Evolutionary conservation across 2,888 invertebrate species (phyloP).

Genomic region (Drosophila nigricruria): DNA sequence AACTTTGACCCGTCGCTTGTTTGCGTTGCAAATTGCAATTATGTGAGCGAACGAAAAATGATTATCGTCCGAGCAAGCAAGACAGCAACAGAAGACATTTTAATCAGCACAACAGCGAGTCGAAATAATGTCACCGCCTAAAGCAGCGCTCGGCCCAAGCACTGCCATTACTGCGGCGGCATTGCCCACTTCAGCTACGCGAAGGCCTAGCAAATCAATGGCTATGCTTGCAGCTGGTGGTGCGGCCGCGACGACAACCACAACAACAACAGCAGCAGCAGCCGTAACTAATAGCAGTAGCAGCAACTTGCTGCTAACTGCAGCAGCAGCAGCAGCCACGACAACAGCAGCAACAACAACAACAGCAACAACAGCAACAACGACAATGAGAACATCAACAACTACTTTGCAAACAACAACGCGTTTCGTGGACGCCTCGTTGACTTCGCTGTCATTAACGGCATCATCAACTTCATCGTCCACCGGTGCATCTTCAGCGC

Average conservation of each 20-base stretch:
- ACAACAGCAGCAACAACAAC: neutral
- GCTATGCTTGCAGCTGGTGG: constrained; percentile 65
- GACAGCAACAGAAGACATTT: constrained; percentile 30
- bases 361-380: constrained; percentile 22
- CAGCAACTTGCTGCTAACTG: constrained; percentile 38
- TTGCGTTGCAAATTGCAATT: constrained; percentile 75
- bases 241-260: constrained; percentile 50
- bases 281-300: constrained; percentile 28
- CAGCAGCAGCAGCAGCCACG: constrained; percentile 38
- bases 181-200: constrained; percentile 27
- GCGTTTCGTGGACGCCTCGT: constrained; percentile 75
- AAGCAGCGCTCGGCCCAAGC: constrained; percentile 34
- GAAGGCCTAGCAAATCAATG: constrained; percentile 66
- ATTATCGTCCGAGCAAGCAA: constrained; percentile 38
- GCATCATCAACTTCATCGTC: constrained; percentile 50
- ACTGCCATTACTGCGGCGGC: constrained; percentile 38
- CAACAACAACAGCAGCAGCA: constrained; percentile 42
- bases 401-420: constrained; percentile 50
- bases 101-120: constrained; percentile 48
- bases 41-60: constrained; percentile 47
- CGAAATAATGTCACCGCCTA: constrained; percentile 59
- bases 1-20: constrained; percentile 51
- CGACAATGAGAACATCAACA: constrained; percentile 35
- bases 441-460: constrained; percentile 74
- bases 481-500: constrained; percentile 29